Evolutionary conservation across 2,888 invertebrate genomes (phyloP), one percentile per base, ranked within the genome.

Genomic region (Yponomeuta sedellus): DNA sequence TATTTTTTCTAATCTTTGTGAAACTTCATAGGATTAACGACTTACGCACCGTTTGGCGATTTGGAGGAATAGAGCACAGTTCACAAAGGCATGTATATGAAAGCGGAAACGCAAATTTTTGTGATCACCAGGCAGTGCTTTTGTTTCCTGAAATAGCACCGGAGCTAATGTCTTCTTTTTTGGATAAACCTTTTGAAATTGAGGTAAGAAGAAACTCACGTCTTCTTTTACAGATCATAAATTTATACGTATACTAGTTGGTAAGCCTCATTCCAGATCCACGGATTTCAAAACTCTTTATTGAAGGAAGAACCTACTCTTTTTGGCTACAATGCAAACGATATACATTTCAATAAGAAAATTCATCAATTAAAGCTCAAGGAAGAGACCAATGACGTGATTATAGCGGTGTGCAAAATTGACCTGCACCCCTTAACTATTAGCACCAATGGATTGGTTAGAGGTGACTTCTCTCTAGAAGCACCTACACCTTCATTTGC

Each of bases 371-470:
- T 16, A 8, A 71, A 68, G 44, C 64, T 62, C 16, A 67, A 34
- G 10, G 68, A 73, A 62, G 71, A 76, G 59, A 75, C 78, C 3
- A 67, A 70, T 8, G 88, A 88, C 70, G 67, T 86, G 61, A 69
- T 82, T 11, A 80, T 91, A 68, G 90, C 88, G 28, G 70, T 76
- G 1, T 85, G 86, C 1, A 82, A 76, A 72, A 86, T 91, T 64
- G 81, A 88, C 69, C 75, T 79, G n/a, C 77, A 69, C 62, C 52
- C 68, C 57, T 70, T 90, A 65, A 72, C 82, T 22, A 82, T 77
- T 72, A 74, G 77, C 20, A 66, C 74, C 1, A 88, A 83, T 69
- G 73, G 73, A 19, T 73, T 81, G 58, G 66, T 85, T 3, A 75
- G 74, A 68, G 86, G 82, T 67, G 89, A 90, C 44, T 89, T 77